Evolutionary conservation across 2,797 vertebrate genomes (phyloP).

Genomic region (Pogonophryne albipinna): DNA sequence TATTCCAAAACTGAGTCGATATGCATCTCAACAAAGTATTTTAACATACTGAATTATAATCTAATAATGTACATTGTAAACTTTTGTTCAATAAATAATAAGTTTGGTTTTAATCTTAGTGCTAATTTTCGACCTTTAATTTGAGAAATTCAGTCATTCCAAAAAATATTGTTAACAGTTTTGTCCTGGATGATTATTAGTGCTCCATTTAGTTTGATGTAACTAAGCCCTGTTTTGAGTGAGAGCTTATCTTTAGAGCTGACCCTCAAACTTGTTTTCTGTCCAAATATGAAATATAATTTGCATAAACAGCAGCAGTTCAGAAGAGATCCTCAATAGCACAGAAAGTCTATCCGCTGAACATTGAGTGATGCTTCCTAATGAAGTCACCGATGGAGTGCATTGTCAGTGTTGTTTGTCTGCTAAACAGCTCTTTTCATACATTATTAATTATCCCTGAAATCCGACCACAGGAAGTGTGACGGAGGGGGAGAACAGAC

Average conservation of each 20-base stretch:
- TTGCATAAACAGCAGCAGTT: neutral
- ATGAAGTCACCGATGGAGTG: conserved; percentile 45
- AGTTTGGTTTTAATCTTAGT: neutral
- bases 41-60: neutral
- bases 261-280: neutral
- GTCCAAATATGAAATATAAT: neutral
- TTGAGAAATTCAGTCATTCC: neutral
- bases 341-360: neutral
- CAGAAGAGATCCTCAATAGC: neutral
- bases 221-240: neutral
- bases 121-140: neutral
- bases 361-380: conserved; percentile 34
- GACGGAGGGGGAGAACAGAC: conserved; percentile 30
- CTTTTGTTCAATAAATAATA: no score
- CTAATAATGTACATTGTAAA: neutral
- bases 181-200: neutral
- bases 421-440: conserved; percentile 56
- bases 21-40: neutral
- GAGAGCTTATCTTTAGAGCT: neutral
- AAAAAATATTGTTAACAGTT: neutral
- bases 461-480: conserved; percentile 56
- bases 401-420: conserved; percentile 44
- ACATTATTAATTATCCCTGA: conserved; percentile 61
- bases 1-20: no score
- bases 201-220: neutral